phyloP scores from a whole-genome alignment of 1,140 invertebrate species.

The Lutraria rhynchaena region DNA sequence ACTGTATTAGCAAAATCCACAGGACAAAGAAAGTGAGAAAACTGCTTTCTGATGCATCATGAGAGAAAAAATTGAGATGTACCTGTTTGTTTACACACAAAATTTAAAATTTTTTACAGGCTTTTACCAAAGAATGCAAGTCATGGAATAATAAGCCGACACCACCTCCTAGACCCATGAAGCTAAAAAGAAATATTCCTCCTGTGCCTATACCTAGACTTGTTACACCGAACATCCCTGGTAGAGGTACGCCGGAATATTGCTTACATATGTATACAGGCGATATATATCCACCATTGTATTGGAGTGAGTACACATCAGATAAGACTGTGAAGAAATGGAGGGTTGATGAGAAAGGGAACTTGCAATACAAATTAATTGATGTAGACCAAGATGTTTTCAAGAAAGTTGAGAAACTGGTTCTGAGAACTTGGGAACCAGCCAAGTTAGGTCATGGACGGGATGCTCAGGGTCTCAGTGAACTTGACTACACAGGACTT shows the following conservation, averaged over 20 bases:
- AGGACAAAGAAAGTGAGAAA: too few relatives aligned
- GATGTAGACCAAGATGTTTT: constrained; percentile 40
- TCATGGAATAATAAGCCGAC: not conserved
- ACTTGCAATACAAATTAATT: constrained; percentile 30
- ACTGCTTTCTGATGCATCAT: too few relatives aligned
- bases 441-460: constrained; percentile 61
- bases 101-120: not conserved
- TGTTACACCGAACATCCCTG: not conserved
- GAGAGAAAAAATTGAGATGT: too few relatives aligned
- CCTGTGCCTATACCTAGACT: constrained; percentile 1
- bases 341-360: constrained; percentile 29
- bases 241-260: constrained; percentile 50
- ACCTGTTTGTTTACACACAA: too few relatives aligned
- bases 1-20: too few relatives aligned
- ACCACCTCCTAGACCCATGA: not conserved
- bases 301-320: constrained; percentile 59
- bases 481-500: constrained; percentile 33
- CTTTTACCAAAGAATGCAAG: constrained; percentile 7
- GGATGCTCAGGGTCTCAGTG: constrained; percentile 57
- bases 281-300: constrained; percentile 45
- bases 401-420: constrained; percentile 34
- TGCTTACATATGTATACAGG: constrained; percentile 54
- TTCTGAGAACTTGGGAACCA: constrained; percentile 59
- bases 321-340: constrained; percentile 56
- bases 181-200: not conserved